Evolutionary conservation across 2,888 invertebrate species (phyloP).

Genomic region (Drosophila picticornis): DNA sequence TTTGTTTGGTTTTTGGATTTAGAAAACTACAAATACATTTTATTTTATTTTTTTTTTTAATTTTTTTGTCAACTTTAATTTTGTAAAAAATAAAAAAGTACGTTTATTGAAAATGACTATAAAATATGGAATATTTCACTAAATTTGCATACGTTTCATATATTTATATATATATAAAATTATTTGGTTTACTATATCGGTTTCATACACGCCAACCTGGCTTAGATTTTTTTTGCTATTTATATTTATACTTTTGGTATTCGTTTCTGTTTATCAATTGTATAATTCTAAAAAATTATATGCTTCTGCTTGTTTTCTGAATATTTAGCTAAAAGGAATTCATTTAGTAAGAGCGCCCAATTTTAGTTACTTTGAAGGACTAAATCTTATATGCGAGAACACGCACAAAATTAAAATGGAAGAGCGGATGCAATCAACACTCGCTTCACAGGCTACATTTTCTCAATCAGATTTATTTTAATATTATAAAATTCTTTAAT

Average conservation of each 20-base stretch:
- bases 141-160: slow-evolving; percentile 60
- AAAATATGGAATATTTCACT: slow-evolving; percentile 78
- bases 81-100: slow-evolving; percentile 82
- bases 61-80: slow-evolving; percentile 70
- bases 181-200: slow-evolving; percentile 69
- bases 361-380: slow-evolving; percentile 70
- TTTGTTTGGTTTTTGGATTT: slow-evolving; percentile 57
- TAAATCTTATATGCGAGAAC: slow-evolving; percentile 51
- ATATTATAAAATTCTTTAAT: slow-evolving; percentile 65
- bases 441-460: slow-evolving; percentile 73
- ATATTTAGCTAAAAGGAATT: slow-evolving; percentile 85
- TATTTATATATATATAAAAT: slow-evolving; percentile 54
- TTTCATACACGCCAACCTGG: slow-evolving; percentile 61
- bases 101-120: slow-evolving; percentile 78
- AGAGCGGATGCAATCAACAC: slow-evolving; percentile 55
- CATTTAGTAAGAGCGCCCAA: slow-evolving; percentile 79
- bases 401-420: slow-evolving; percentile 69
- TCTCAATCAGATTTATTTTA: slow-evolving; percentile 55
- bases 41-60: slow-evolving; percentile 20
- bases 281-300: slow-evolving; percentile 81
- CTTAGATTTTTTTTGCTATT: slow-evolving; percentile 48
- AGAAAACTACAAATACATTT: slow-evolving; percentile 76
- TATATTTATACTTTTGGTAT: slow-evolving; percentile 50
- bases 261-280: slow-evolving; percentile 55
- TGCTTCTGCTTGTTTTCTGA: slow-evolving; percentile 69